A percentile compares a stretch with the other conserved stretches of the same genome.
Conservation (phyloP, 2,888 invertebrate species). For the Actias luna region DNA sequence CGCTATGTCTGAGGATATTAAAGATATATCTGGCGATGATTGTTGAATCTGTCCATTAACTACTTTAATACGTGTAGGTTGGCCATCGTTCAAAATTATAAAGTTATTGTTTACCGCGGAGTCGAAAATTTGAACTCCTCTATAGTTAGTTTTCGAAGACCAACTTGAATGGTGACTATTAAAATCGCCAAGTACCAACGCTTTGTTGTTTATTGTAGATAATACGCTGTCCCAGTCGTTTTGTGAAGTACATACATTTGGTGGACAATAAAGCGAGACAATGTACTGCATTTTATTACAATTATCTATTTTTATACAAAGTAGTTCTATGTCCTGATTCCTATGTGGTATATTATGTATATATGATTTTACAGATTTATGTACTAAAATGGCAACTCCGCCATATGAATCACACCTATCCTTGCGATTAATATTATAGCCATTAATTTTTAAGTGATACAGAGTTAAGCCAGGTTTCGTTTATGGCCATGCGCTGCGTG, state of each 20-base stretch:
- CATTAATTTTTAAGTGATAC: not conserved
- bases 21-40: slow-evolving; percentile 26
- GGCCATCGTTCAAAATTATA: slow-evolving; percentile 24
- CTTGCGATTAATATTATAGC: slow-evolving; percentile 6
- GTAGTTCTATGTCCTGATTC: slow-evolving; percentile 4
- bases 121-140: slow-evolving; percentile 26
- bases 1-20: slow-evolving; percentile 27
- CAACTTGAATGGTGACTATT: slow-evolving; percentile 28
- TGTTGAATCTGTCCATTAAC: slow-evolving; percentile 21
- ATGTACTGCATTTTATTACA: slow-evolving; percentile 13
- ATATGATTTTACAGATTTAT: slow-evolving; percentile 26
- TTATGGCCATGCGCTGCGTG: too few species aligned
- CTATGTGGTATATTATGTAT: not conserved
- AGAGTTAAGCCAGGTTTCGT: slow-evolving; percentile 14
- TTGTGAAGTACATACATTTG: slow-evolving; percentile 3
- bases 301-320: slow-evolving; percentile 12
- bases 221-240: slow-evolving; percentile 14
- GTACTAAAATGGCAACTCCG: slow-evolving; percentile 31
- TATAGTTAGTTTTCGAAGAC: slow-evolving; percentile 24
- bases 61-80: slow-evolving; percentile 22
- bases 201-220: slow-evolving; percentile 2
- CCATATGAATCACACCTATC: slow-evolving; percentile 18
- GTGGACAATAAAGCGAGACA: slow-evolving; percentile 13
- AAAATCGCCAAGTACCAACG: slow-evolving; percentile 24
- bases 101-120: slow-evolving; percentile 20